Evolutionary conservation across 2,888 invertebrate species (phyloP).

Genomic region (Chaetogeoica ovagalla): DNA sequence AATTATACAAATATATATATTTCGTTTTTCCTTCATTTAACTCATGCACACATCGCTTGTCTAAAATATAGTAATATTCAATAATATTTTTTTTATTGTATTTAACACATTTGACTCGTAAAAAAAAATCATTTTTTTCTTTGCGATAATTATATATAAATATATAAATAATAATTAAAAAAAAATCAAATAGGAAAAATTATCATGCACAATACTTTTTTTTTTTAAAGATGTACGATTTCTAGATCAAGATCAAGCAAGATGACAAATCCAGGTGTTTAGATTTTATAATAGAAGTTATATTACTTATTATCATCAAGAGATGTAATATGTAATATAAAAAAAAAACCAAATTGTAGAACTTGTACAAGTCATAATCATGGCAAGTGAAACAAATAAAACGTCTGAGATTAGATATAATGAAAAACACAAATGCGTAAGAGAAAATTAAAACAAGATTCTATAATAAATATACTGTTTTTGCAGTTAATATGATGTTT

Average conservation of each 20-base stretch:
- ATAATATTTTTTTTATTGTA: conserved; percentile 47
- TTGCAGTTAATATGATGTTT: conserved; percentile 42
- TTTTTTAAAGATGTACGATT: conserved; percentile 43
- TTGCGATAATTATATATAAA: conserved; percentile 36
- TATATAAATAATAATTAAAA: conserved; percentile 19
- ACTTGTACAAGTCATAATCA: conserved; percentile 42
- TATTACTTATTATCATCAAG: conserved; percentile 45
- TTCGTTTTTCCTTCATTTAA: conserved; percentile 47
- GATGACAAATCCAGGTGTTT: conserved; percentile 42
- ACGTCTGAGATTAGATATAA: conserved; percentile 50
- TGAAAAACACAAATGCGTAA: conserved; percentile 53
- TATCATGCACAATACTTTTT: conserved; percentile 48
- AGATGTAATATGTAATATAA: conserved; percentile 44
- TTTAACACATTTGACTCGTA: conserved; percentile 50
- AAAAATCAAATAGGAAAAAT: conserved; percentile 46
- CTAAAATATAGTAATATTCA: conserved; percentile 50
- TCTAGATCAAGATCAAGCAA: conserved; percentile 51
- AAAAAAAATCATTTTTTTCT: conserved; percentile 36
- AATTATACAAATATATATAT: conserved; percentile 53
- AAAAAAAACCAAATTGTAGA: conserved; percentile 46
- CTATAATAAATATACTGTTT: conserved; percentile 52
- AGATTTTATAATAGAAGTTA: conserved; percentile 32
- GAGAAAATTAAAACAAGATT: conserved; percentile 53
- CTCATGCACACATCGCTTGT: conserved; percentile 51
- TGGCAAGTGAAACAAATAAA: conserved; percentile 52